Evolutionary conservation across 2,888 invertebrate species (phyloP).

Genomic region (Synergus gifuensis): DNA sequence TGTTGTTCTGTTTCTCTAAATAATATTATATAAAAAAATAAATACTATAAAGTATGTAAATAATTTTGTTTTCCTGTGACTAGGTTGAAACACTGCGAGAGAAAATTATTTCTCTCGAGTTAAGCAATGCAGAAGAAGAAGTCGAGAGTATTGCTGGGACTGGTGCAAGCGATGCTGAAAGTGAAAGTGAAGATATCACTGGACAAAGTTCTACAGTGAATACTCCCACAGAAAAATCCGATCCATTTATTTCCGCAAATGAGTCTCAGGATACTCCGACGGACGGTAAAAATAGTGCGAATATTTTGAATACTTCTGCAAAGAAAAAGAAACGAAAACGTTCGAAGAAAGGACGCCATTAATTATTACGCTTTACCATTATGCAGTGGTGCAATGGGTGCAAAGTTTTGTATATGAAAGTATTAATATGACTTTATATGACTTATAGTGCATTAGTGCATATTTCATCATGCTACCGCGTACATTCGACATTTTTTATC

Average conservation of each 20-base stretch:
- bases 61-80: constrained; percentile 42
- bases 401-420: background rate
- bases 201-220: constrained; percentile 75
- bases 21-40: background rate
- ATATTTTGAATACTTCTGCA: constrained; percentile 60
- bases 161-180: constrained; percentile 73
- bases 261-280: constrained; percentile 80
- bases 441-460: background rate
- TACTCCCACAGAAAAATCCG: constrained; percentile 79
- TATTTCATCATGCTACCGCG: background rate
- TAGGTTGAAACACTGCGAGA: constrained; percentile 95
- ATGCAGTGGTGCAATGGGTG: background rate
- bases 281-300: constrained; percentile 77
- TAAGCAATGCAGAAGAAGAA: constrained; percentile 84
- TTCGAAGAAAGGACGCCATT: constrained; percentile 80
- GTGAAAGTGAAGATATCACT: constrained; percentile 73
- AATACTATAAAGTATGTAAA: background rate
- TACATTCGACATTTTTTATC: background rate
- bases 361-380: constrained; percentile 49
- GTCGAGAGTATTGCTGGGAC: constrained; percentile 74
- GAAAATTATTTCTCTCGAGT: constrained; percentile 93
- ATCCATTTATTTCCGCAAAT: constrained; percentile 79
- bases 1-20: background rate
- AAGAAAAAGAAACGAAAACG: constrained; percentile 80
- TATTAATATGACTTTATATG: background rate